Conservation (phyloP, 2,888 invertebrate genomes). For the Penaeus monodon region DNA sequence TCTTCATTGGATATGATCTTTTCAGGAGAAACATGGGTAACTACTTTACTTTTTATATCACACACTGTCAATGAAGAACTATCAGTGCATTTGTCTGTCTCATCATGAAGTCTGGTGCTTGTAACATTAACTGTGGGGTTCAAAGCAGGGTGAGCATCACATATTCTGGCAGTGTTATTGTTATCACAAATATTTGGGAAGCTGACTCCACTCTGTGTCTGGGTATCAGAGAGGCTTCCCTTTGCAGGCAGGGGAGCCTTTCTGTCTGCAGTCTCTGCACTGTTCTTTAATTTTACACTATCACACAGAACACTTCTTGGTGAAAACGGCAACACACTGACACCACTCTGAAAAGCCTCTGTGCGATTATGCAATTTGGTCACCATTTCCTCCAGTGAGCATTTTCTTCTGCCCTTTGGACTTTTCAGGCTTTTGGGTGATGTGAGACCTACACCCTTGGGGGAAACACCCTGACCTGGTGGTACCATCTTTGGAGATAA, state of each 20-base stretch:
- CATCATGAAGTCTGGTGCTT: neutral
- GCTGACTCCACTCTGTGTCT: slow-evolving; percentile 18
- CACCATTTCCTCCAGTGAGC: slow-evolving; percentile 54
- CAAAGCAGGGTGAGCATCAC: slow-evolving; percentile 29
- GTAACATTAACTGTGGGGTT: slow-evolving; percentile 11
- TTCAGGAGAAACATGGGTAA: neutral
- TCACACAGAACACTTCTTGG: slow-evolving; percentile 3
- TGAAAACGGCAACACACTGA: slow-evolving; percentile 21
- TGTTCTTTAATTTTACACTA: slow-evolving; percentile 1
- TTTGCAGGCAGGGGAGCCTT: neutral
- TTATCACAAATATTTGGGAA: slow-evolving; percentile 38
- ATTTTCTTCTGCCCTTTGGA: slow-evolving; percentile 39
- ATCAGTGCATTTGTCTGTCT: neutral
- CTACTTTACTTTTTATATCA: slow-evolving; percentile 5
- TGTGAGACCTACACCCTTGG: neutral
- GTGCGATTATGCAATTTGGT: slow-evolving; percentile 32
- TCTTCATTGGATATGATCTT: neutral
- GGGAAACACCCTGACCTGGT: too few species aligned
- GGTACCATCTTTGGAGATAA: neutral
- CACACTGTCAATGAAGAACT: slow-evolving; percentile 3
- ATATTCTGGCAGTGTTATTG: slow-evolving; percentile 44
- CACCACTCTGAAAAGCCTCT: slow-evolving; percentile 3
- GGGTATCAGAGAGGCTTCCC: neutral
- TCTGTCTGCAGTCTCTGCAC: neutral
- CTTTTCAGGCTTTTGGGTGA: slow-evolving; percentile 23